These are phyloP conservation scores for Vespertilio murinus DNA, from an alignment of 2,797 vertebrate genomes.

Conservation along the genomic window DNA sequence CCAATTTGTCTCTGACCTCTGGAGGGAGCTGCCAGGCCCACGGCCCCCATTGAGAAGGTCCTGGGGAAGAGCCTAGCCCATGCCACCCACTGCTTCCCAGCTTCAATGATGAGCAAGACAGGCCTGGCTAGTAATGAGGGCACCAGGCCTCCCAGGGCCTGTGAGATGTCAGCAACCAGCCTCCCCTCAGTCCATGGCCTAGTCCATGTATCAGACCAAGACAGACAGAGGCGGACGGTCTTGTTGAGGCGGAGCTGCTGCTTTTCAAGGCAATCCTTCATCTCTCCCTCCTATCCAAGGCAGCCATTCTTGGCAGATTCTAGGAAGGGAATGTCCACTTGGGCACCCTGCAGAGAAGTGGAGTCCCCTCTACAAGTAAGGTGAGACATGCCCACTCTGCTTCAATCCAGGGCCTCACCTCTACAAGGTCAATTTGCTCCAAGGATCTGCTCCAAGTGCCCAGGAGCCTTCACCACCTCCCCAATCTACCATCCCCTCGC, in stretches of 20 bases:
- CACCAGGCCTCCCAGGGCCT: conserved; percentile 46
- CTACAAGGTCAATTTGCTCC: conserved; percentile 51
- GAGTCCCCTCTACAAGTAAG: conserved; percentile 43
- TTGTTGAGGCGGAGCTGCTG: conserved; percentile 58
- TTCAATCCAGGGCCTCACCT: conserved; percentile 54
- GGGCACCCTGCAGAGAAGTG: conserved; percentile 42
- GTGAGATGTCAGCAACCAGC: conserved; percentile 56
- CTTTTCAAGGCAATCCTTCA: conserved; percentile 65
- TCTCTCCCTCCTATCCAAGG: conserved; percentile 64
- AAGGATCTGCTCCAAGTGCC: conserved; percentile 31
- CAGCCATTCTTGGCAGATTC: conserved; percentile 65
- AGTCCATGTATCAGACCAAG: conserved; percentile 67
- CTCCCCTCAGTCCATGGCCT: conserved; percentile 64
- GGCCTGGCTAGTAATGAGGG: conserved; percentile 51
- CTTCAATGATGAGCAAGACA: conserved; percentile 60
- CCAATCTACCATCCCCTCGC: background rate
- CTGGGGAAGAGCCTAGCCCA: conserved; percentile 72
- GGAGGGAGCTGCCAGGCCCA: conserved; percentile 63
- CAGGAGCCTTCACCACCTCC: background rate
- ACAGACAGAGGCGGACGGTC: conserved; percentile 48
- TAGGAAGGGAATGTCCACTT: conserved; percentile 51
- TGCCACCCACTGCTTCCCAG: conserved; percentile 62
- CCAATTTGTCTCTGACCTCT: conserved; percentile 75
- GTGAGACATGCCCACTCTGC: conserved; percentile 33
- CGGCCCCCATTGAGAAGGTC: conserved; percentile 60